phyloP scores from a whole-genome alignment of 2,888 invertebrate species.

The Cyrtodaria siliqua region DNA sequence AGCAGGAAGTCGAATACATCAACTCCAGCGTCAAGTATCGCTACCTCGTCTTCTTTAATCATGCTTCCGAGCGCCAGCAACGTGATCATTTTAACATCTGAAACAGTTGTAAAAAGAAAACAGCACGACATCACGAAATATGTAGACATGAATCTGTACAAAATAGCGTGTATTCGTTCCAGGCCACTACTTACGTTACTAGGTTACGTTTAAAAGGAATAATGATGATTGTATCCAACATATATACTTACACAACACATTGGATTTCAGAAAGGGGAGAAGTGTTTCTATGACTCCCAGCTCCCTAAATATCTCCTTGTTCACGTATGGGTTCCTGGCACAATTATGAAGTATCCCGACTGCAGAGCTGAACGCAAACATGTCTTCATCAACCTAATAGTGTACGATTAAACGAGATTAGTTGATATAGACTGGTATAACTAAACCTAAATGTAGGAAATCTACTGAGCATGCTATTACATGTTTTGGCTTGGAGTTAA shows the following conservation, averaged over 20 bases:
- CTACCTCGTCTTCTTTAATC: constrained; percentile 71
- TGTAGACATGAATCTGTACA: neutral
- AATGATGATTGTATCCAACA: constrained; percentile 5
- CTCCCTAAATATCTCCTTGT: constrained; percentile 30
- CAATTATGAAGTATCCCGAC: constrained; percentile 62
- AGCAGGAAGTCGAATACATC: constrained; percentile 70
- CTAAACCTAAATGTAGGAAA: neutral
- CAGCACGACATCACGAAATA: neutral
- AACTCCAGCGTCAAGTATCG: constrained; percentile 64
- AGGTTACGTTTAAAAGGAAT: neutral
- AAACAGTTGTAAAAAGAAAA: constrained; percentile 15
- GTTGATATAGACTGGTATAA: neutral
- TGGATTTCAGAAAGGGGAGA: constrained; percentile 45
- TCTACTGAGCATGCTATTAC: neutral
- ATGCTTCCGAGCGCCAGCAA: constrained; percentile 72
- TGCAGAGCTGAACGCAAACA: constrained; percentile 61
- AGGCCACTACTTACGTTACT: too few relatives aligned
- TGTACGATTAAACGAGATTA: neutral
- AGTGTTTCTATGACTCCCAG: constrained; percentile 32
- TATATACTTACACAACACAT: constrained; percentile 50
- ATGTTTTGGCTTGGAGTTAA: neutral
- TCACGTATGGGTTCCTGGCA: constrained; percentile 51
- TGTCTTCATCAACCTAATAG: constrained; percentile 24
- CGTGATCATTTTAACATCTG: constrained; percentile 73
- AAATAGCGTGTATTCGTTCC: too few relatives aligned